Conservation (phyloP, 2,797 vertebrate species). For the Hylomyscus alleni region DNA sequence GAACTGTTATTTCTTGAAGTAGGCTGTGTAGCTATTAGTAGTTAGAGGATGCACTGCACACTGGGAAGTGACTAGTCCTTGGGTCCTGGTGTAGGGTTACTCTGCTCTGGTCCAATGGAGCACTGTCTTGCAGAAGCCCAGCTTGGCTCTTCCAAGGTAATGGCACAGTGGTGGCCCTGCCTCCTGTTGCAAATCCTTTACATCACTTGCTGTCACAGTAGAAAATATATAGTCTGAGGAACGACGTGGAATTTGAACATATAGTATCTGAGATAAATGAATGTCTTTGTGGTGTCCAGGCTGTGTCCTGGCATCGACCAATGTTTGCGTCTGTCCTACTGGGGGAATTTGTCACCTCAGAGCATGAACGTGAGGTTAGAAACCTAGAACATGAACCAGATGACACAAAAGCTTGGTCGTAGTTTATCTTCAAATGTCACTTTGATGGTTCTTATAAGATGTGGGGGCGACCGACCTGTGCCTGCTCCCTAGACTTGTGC, state of each 20-base stretch:
- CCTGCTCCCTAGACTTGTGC: background rate
- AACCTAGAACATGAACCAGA: background rate
- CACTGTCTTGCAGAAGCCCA: background rate
- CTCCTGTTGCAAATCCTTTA: background rate
- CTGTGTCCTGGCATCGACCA: background rate
- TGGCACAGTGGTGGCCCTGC: background rate
- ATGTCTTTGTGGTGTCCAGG: background rate
- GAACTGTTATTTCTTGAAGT: slow-evolving; percentile 1
- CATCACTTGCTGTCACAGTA: background rate
- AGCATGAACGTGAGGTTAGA: background rate
- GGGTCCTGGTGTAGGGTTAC: background rate
- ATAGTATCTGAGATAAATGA: background rate
- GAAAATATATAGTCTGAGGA: background rate
- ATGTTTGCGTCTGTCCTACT: background rate
- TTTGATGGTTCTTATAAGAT: slow-evolving; percentile 8
- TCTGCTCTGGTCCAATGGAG: background rate
- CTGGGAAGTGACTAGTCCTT: background rate
- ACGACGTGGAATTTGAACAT: background rate
- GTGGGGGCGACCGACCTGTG: background rate
- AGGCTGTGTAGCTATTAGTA: background rate
- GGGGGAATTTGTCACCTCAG: background rate
- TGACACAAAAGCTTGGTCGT: background rate
- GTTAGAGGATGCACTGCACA: no score
- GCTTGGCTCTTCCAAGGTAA: background rate
- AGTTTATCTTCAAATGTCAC: slow-evolving; percentile 24